Percentiles rank a stretch among this genome's conserved stretches.
Evolutionary conservation across 2,888 invertebrate genomes (phyloP).

Genomic region (Steromphala cineraria): DNA sequence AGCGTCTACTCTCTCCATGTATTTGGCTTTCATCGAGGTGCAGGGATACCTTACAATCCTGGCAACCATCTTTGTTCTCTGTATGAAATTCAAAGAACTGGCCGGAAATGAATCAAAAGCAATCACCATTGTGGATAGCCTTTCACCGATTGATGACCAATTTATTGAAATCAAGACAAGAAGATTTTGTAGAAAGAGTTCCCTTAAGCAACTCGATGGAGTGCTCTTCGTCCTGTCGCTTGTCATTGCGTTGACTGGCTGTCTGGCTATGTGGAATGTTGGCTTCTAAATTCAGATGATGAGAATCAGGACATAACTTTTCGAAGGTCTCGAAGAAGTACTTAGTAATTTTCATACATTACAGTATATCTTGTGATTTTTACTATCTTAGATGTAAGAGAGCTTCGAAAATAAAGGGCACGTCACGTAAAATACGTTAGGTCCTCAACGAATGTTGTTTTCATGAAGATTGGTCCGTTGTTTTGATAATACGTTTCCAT

Average conservation of each 20-base stretch:
- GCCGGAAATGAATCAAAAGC: neutral
- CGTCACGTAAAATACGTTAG: too few species aligned
- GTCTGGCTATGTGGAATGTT: neutral
- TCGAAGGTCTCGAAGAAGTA: too few species aligned
- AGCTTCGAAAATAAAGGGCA: too few species aligned
- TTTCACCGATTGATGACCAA: neutral
- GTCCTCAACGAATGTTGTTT: too few species aligned
- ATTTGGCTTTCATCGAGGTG: neutral
- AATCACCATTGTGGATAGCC: neutral
- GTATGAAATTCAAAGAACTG: neutral
- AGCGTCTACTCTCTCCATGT: neutral
- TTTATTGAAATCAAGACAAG: neutral
- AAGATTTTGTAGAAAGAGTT: neutral
- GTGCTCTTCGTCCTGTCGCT: neutral
- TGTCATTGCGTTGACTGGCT: neutral
- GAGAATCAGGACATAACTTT: too few species aligned
- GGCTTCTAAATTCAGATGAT: too few species aligned
- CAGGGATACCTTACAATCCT: conserved; percentile 2
- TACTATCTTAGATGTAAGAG: too few species aligned
- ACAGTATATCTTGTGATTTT: too few species aligned
- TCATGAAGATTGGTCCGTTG: too few species aligned
- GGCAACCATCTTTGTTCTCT: neutral
- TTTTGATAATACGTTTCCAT: too few species aligned
- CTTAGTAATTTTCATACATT: too few species aligned
- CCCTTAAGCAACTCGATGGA: neutral